Evolutionary conservation across 2,113 vertebrate genomes (phyloP).

Genomic region (Pagrus major): DNA sequence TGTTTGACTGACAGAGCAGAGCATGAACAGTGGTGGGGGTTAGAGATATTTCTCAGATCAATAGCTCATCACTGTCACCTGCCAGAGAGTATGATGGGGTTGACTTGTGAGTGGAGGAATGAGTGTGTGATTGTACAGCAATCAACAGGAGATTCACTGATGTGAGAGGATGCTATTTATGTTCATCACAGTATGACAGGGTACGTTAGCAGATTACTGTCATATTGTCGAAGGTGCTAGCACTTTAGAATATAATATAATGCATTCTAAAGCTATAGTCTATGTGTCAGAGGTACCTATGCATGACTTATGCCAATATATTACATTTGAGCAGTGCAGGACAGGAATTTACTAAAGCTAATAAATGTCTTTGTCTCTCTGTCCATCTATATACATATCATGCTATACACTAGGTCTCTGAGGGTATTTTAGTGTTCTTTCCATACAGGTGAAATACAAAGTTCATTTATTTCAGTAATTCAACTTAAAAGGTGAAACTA

Average conservation of each 20-base stretch:
- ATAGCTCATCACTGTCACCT: constrained; percentile 23
- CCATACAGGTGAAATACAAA: too few relatives aligned
- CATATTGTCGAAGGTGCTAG: not conserved
- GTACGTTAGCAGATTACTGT: not conserved
- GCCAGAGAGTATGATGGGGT: constrained; percentile 2
- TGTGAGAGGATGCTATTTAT: not conserved
- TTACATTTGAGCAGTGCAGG: not conserved
- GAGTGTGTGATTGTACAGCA: not conserved
- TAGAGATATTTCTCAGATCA: not conserved
- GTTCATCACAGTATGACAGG: not conserved
- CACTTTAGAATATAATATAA: not conserved
- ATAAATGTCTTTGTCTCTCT: too few relatives aligned
- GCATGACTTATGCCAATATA: not conserved
- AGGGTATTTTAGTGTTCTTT: too few relatives aligned
- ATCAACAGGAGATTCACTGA: not conserved
- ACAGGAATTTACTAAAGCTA: not conserved
- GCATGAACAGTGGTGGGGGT: not conserved
- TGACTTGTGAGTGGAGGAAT: not conserved
- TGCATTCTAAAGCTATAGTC: not conserved
- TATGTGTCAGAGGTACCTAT: not conserved
- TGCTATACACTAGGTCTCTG: too few relatives aligned
- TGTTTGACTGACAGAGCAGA: not conserved
- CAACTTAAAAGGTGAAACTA: too few relatives aligned
- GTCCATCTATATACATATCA: too few relatives aligned
- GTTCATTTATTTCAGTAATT: too few relatives aligned